Evolutionary conservation across 2,888 invertebrate genomes (phyloP).

Genomic region (Luffia ferchaultella): DNA sequence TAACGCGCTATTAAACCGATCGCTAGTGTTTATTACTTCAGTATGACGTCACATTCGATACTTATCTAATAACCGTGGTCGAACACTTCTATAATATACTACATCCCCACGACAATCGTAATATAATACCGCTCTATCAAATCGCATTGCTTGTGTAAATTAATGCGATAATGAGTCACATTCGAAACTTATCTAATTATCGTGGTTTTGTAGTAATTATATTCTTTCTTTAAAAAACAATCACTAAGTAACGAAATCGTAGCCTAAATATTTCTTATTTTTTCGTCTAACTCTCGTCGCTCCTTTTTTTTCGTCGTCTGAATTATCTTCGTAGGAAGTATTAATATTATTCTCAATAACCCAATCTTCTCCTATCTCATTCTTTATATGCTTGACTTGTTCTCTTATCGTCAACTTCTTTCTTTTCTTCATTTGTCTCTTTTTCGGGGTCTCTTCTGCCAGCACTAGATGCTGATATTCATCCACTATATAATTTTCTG

Average conservation of each 20-base stretch:
- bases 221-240: not conserved
- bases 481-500: conserved; percentile 48
- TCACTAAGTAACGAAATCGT: conserved; percentile 48
- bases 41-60: no score
- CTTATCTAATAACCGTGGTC: no score
- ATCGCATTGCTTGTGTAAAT: no score
- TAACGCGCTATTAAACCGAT: no score
- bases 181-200: no score
- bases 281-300: conserved; percentile 46
- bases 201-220: no score
- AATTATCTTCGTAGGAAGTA: conserved; percentile 37
- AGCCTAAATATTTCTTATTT: conserved; percentile 57
- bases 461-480: conserved; percentile 46
- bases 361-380: conserved; percentile 39
- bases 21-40: no score
- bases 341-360: conserved; percentile 42
- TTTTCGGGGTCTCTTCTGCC: conserved; percentile 40
- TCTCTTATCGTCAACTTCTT: conserved; percentile 21
- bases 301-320: conserved; percentile 36
- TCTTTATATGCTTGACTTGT: conserved; percentile 25
- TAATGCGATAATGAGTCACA: no score
- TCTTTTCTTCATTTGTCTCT: conserved; percentile 33
- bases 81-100: no score
- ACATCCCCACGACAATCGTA: no score
- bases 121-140: no score